Evolutionary conservation across 64 coral and sea anemone genomes (phyloP).

Genomic region (Dendrophyllia cribrosa): DNA sequence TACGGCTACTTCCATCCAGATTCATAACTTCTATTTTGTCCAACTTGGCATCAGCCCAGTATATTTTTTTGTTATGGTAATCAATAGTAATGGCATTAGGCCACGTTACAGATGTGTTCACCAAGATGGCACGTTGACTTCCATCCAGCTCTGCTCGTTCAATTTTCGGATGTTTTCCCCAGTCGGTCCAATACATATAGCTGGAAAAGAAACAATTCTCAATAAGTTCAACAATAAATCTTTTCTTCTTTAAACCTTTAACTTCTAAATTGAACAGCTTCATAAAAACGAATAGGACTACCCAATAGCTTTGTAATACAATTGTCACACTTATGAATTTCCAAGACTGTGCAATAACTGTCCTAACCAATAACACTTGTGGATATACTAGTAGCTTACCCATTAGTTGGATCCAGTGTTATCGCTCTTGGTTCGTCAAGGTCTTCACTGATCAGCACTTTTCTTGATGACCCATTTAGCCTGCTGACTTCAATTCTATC

Average conservation of each 20-base stretch:
- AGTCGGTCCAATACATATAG: constrained; percentile 92
- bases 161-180: constrained; percentile 79
- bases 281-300: no score
- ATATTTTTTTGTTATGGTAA: constrained; percentile 45
- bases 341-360: background rate
- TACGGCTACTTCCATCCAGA: constrained; percentile 41
- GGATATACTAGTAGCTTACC: constrained; percentile 48
- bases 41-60: constrained; percentile 78
- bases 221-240: background rate
- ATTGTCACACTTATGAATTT: no score
- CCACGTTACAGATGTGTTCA: constrained; percentile 75
- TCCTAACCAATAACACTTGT: background rate
- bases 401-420: constrained; percentile 72
- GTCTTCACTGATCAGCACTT: constrained; percentile 65
- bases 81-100: constrained; percentile 74
- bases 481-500: constrained; percentile 86
- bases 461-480: constrained; percentile 78
- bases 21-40: constrained; percentile 84
- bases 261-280: no score
- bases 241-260: no score
- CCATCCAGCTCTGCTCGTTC: constrained; percentile 84
- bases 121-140: constrained; percentile 41
- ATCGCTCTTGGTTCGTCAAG: constrained; percentile 93
- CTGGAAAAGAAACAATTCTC: constrained; percentile 29
- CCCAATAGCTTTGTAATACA: no score